Base-by-base conservation (phyloP, 2,797 vertebrate genomes). In the Pygocentrus nattereri region DNA sequence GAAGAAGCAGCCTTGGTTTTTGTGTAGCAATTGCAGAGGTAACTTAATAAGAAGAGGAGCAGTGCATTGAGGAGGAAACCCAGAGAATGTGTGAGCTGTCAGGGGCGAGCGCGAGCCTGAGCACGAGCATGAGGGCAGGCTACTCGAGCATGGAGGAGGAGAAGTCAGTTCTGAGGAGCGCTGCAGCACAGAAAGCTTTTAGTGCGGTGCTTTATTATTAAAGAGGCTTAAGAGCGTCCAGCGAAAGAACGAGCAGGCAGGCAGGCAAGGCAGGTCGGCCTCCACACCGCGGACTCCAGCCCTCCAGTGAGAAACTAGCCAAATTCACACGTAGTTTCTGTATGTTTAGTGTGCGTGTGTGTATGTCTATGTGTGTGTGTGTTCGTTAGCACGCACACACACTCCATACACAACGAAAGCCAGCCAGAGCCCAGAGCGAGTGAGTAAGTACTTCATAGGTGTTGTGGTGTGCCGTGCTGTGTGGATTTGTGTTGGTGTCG, bases 371-470 rank as follows among this genome's bases (percentile, higher is more conserved):
- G 19, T 21, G 13, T 23, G 86, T 84, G 85, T 86, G 86, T 84
- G 78, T 70, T 73, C 64, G 81, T 74, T 41, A 76, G 83, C 79
- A 87, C 86, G 67, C 87, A 83, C 88, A 85, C 76, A 83, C 88
- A 85, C 76, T 70, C 69, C 76, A 81, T 81, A 78, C 85, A 81
- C 85, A 10, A 78, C 78, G 85, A 87, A 82, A 21, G 8, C 64
- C 31, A 41, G n/a, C 85, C 85, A 64, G 81, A 89, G 81, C 79
- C 85, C 78, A 72, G 84, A 85, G 87, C 84, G 84, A 85, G 87
- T 84, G 82, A 88, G 87, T 88, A 85, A 77, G 85, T 84, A 87
- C 77, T 82, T 83, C 34, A 78, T 87, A 87, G 87, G 78, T 86
- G 81, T 87, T 80, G 80, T 83, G 75, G 25, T 81, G 71, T 76